Base-by-base conservation (phyloP, 2,888 invertebrate species). In the Scaptomyza flava region DNA sequence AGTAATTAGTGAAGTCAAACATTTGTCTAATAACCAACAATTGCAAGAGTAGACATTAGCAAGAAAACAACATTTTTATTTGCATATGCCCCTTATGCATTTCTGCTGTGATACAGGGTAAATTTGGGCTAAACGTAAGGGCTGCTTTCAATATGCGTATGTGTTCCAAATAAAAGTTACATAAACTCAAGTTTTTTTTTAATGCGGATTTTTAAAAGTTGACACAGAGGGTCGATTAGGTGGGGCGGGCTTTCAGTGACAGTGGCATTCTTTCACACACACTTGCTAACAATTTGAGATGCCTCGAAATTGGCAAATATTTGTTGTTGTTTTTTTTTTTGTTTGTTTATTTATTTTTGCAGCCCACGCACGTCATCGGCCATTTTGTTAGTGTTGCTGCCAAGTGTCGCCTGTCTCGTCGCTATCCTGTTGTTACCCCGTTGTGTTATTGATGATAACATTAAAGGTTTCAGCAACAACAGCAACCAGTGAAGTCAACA, bases 131-230 rank as follows among this genome's bases (percentile, higher is more conserved):
- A 9, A n/a, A 17, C 6, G 27, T 27, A 27, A 27, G 11, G 34
- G 34, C 38, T 36, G 43, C 36, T 23, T 45, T 30, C 30, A 53
- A 53, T 45, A 61, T 31, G 58, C 58, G 33, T 30, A 20, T 53
- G 67, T 30, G 50, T 6, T 46, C 30, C 38, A 50, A 51, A 54
- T 59, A 68, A 81, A 79, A 81, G 82, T 79, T 76, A 68, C 79
- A 68, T 56, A 81, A 79, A 79, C 79, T 81, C 79, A 79, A 79
- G 79, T 81, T 71, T 17, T 61, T 61, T 42, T 66, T 47, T 75
- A 68, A 59, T 23, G 71, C 60, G 34, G 48, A 54, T 48, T 38
- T 58, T 42, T 41, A 27, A 8, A 36, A 38, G n/a, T 51, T 23
- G 11, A 12, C n/a, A 34, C 14, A 5, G 51, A 11, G 31, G 27